Evolutionary conservation across 2,888 invertebrate species (phyloP), one percentile per base, ranked within the genome.

Genomic region (Andrena haemorrhoa): DNA sequence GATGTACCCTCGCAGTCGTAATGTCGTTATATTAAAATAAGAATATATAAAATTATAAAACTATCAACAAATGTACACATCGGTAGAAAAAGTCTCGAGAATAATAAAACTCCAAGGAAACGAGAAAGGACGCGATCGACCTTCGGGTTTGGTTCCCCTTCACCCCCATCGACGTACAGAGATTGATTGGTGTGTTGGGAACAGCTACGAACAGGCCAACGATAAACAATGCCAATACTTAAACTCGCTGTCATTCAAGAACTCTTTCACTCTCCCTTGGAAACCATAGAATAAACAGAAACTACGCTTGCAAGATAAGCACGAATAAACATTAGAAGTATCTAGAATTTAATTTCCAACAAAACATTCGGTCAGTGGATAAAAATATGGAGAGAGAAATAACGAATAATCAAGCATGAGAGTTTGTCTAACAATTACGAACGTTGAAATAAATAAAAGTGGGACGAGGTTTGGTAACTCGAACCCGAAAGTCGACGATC

Each of bases 61-160:
- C 89, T 93, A 93, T 93, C 89, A 93, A 93, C 93, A 93, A 93
- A 92, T 93, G 88, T 94, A 93, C 93, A 93, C 81, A 79, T 86
- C 80, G 60, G 69, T 86, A 81, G 81, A 83, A 85, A 87, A 81
- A 47, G 35, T 81, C 60, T 49, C 35, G 65, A 33, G 64, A 75
- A n/a, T 75, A 51, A 79, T 82, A 68, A 78, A 78, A 79, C 53
- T 72, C 20, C 56, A 53, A 61, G 68, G 49, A 29, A 64, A 81
- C 49, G 75, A 65, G 76, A 33, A 33, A 75, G 61, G 7, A 53
- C 56, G 33, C 66, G 47, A 70, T 77, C 84, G 79, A 86, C 82
- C 75, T 80, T 71, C 60, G 82, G 79, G 74, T 33, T 31, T 41
- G 29, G 51, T 53, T 69, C 5, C 8, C 1, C 10, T 4, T 20